These are phyloP conservation scores for Pterophyllum scalare DNA, from an alignment of 2,113 vertebrate species.

Conservation along the genomic window DNA sequence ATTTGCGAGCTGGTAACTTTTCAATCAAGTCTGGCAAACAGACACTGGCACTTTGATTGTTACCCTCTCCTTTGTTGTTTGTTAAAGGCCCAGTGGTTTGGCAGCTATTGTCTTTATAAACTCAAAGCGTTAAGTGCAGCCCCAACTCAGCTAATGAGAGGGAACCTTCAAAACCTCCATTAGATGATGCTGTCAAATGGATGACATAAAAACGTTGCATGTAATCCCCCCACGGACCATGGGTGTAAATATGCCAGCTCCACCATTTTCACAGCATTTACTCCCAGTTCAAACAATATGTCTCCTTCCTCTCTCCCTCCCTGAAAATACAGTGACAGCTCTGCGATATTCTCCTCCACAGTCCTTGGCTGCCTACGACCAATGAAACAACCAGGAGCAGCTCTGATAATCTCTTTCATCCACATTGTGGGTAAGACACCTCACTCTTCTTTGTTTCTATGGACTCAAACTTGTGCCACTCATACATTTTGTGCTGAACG, in stretches of 20 bases:
- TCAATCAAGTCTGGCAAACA: slow-evolving; percentile 55
- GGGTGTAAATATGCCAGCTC: slow-evolving; percentile 80
- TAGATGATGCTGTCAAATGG: slow-evolving; percentile 77
- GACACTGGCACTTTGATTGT: slow-evolving; percentile 62
- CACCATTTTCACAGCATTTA: slow-evolving; percentile 77
- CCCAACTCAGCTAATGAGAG: slow-evolving; percentile 72
- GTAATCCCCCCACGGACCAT: slow-evolving; percentile 71
- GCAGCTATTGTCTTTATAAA: slow-evolving; percentile 71
- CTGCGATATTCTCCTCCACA: slow-evolving; percentile 67
- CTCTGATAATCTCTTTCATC: slow-evolving; percentile 75
- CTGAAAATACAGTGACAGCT: slow-evolving; percentile 75
- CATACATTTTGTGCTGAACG: slow-evolving; percentile 46
- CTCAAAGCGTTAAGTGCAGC: slow-evolving; percentile 74
- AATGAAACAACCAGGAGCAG: slow-evolving; percentile 72
- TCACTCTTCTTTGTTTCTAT: slow-evolving; percentile 62
- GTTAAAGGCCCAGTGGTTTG: slow-evolving; percentile 69
- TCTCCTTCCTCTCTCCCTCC: slow-evolving; percentile 35
- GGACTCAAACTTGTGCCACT: slow-evolving; percentile 66
- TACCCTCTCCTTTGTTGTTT: slow-evolving; percentile 64
- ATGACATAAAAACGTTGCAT: slow-evolving; percentile 74
- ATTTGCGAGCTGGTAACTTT: slow-evolving; percentile 34
- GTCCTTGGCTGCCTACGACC: slow-evolving; percentile 65
- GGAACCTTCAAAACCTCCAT: slow-evolving; percentile 67
- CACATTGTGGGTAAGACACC: slow-evolving; percentile 66
- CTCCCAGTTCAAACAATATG: slow-evolving; percentile 79